A percentile compares a stretch with the other conserved stretches of the same genome.
Conservation (phyloP, 2,113 vertebrate genomes). For the Opisthocomus hoazin region DNA sequence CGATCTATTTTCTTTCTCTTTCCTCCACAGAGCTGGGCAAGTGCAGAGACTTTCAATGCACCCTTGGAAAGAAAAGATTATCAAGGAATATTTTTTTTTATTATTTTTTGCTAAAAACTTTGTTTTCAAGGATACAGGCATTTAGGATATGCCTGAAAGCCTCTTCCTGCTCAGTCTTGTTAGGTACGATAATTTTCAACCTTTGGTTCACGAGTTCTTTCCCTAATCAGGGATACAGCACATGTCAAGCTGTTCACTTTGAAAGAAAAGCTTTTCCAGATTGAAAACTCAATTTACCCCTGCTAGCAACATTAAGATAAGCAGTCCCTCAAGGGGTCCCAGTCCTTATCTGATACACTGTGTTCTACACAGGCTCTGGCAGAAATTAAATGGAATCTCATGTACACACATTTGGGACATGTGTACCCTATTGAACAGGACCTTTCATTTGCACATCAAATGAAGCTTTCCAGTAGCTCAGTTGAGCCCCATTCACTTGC, state of each 20-base stretch:
- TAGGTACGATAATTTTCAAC: not conserved
- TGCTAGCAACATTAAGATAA: conserved; percentile 39
- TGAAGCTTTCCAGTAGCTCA: not conserved
- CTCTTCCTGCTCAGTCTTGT: not conserved
- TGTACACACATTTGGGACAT: not conserved
- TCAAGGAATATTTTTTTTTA: not conserved
- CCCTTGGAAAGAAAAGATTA: not conserved
- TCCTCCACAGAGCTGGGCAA: not conserved
- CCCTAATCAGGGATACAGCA: not conserved
- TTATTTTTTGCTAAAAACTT: not conserved
- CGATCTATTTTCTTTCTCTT: not conserved
- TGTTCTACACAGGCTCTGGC: not conserved
- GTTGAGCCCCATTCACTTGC: not conserved
- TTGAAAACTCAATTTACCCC: conserved; percentile 49
- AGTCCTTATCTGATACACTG: conserved; percentile 25
- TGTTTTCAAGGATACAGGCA: not conserved
- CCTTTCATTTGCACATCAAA: conserved; percentile 42
- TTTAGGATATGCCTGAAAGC: not conserved
- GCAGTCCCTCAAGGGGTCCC: not conserved
- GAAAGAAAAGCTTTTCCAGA: conserved; percentile 29
- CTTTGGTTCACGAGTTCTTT: not conserved
- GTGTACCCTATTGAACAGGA: conserved; percentile 4
- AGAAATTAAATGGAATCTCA: conserved; percentile 26
- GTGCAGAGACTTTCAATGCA: not conserved
- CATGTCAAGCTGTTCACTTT: not conserved